Conservation (phyloP, 2,888 invertebrate genomes). For the Ceraclea dissimilis region DNA sequence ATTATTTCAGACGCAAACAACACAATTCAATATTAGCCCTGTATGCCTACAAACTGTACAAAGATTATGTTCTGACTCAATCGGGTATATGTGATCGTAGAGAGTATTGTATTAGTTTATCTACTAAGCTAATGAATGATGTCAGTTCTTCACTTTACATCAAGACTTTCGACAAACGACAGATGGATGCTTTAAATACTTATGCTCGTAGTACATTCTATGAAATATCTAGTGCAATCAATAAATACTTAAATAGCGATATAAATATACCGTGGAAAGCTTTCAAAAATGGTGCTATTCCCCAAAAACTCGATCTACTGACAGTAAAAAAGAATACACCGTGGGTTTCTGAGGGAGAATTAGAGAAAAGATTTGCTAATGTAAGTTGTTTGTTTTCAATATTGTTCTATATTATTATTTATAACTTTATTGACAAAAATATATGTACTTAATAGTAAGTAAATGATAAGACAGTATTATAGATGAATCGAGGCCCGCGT, state of each 20-base stretch:
- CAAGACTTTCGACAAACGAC: conserved; percentile 15
- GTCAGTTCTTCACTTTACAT: conserved; percentile 24
- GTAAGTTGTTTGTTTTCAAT: not conserved
- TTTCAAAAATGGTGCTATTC: no score
- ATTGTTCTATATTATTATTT: not conserved
- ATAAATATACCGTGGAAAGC: not conserved
- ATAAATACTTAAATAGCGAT: no score
- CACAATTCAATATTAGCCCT: conserved; percentile 15
- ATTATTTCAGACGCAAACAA: conserved; percentile 1
- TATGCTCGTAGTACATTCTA: not conserved
- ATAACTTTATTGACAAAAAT: no score
- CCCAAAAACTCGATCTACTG: no score
- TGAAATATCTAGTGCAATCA: no score
- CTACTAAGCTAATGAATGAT: conserved; percentile 23
- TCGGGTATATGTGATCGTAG: conserved; percentile 6
- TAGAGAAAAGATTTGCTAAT: not conserved
- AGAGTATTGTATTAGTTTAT: conserved; percentile 20
- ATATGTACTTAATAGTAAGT: no score
- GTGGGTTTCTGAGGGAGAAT: not conserved
- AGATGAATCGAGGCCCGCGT: no score
- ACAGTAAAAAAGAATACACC: not conserved
- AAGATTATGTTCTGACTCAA: conserved; percentile 14
- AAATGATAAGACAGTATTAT: no score
- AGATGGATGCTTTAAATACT: conserved; percentile 6
- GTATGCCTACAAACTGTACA: conserved; percentile 17